Evolutionary conservation across 2,113 vertebrate genomes (phyloP), one percentile per base, ranked within the genome.

Genomic region (cat (Felis catus)): DNA sequence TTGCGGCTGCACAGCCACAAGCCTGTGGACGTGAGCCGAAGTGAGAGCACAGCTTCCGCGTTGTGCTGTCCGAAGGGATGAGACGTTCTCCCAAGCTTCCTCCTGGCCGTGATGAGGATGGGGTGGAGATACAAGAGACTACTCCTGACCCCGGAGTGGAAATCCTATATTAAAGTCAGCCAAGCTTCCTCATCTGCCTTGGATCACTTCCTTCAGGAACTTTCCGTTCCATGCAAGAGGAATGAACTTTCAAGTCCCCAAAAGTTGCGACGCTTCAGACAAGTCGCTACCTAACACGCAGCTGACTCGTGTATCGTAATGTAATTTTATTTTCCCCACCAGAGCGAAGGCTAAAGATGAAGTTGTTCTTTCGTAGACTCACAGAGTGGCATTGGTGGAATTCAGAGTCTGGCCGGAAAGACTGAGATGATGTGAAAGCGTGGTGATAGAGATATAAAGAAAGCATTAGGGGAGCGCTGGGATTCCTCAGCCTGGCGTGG

Each of bases 401-500:
- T 66, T 80, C 39, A 4, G 5, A 9, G 51, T 70, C 76, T 31
- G 63, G 84, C 33, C 12, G 65, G 12, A 18, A 51, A 61, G 31
- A 51, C 1, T 1, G 68, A 29, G 51, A 1, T 29, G 27, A 2
- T 21, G 19, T 25, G 33, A 63, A n/a, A 55, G 41, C 8, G 11
- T 0, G 13, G 36, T 19, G 63, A 11, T 0, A 31, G 23, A 65
- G 19, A 27, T 3, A 9, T 3, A 27, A 4, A 23, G 8, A 15
- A 31, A 31, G 9, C 36, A 65, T 12, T 5, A 18, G 14, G 15
- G 33, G 29, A 13, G 61, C 25, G 0, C 51, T 6, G 11, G 21
- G 55, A 25, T 5, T 18, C 0, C 4, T 74, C 14, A 11, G 13
- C 7, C 63, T 11, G 11, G 31, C 39, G 0, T 1, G 31, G 16